Evolutionary conservation across 2,888 invertebrate species (phyloP).

Genomic region (Drosophila rellima): DNA sequence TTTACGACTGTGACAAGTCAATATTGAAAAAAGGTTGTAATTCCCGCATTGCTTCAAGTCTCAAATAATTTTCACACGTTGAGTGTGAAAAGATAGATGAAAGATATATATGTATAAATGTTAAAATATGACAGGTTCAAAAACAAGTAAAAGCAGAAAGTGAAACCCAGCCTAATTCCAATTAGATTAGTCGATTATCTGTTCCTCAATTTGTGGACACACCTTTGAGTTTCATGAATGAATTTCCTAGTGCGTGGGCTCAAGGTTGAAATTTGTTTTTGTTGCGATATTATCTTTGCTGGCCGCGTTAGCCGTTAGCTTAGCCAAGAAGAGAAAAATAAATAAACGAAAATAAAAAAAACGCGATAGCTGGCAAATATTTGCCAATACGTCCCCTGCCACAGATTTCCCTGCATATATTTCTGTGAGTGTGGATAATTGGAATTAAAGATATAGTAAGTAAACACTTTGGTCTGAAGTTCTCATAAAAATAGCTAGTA

Average conservation of each 20-base stretch:
- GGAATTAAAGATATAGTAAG: conserved; percentile 70
- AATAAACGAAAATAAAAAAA: conserved; percentile 13
- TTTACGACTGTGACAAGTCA: conserved; percentile 67
- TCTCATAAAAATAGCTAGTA: conserved; percentile 30
- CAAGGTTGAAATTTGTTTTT: conserved; percentile 39
- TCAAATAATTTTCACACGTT: conserved; percentile 65
- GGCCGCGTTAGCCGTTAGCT: conserved; percentile 26
- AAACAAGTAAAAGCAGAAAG: not conserved
- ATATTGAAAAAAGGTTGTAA: conserved; percentile 54
- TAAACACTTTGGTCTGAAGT: conserved; percentile 38
- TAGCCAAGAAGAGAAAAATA: conserved; percentile 15
- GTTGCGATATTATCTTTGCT: conserved; percentile 32
- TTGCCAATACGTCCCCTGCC: conserved; percentile 29
- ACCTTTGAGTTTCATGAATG: conserved; percentile 59
- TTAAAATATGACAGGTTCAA: not conserved
- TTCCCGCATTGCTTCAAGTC: conserved; percentile 62
- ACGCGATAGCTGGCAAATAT: conserved; percentile 45
- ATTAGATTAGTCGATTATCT: conserved; percentile 1
- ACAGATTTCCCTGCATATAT: conserved; percentile 18
- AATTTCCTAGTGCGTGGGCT: conserved; percentile 37
- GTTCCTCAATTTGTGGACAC: conserved; percentile 33
- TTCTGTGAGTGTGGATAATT: conserved; percentile 58
- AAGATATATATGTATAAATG: conserved; percentile 11
- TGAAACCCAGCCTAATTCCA: not conserved
- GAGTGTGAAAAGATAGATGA: conserved; percentile 27